These are phyloP conservation scores for Drosophila pectinifera DNA, from an alignment of 1,140 invertebrate genomes.

Conservation along the genomic window DNA sequence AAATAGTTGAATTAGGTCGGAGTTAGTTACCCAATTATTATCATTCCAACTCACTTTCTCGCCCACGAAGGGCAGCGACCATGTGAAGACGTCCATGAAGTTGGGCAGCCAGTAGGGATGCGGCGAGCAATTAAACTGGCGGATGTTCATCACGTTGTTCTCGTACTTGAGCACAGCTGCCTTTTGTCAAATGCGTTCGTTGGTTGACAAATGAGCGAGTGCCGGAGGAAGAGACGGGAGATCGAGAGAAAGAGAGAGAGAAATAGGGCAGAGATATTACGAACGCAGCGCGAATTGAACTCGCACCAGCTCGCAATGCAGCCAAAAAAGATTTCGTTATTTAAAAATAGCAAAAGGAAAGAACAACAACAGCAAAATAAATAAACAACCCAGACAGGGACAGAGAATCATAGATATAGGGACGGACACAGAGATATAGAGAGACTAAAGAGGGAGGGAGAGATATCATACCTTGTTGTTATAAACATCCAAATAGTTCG, in stretches of 20 bases:
- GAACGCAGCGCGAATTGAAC: conserved; percentile 45
- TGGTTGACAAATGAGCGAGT: conserved; percentile 62
- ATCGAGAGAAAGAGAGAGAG: conserved; percentile 20
- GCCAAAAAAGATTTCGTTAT: conserved; percentile 60
- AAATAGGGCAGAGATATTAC: conserved; percentile 47
- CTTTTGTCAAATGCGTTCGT: conserved; percentile 86
- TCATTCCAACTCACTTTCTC: conserved; percentile 98
- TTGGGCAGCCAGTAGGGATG: conserved; percentile 99
- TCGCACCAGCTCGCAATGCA: conserved; percentile 59
- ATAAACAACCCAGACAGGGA: conserved; percentile 57
- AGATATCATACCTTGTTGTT: conserved; percentile 96
- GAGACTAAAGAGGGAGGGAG: conserved; percentile 28
- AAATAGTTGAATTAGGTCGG: no score
- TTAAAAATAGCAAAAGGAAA: conserved; percentile 67
- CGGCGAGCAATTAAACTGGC: conserved; percentile 99
- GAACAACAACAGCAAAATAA: conserved; percentile 47
- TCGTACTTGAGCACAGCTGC: conserved; percentile 99
- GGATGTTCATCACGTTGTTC: conserved; percentile 99
- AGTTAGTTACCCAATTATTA: no score
- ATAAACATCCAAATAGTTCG: conserved; percentile 99
- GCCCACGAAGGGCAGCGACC: conserved; percentile 99
- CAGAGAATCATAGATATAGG: conserved; percentile 4
- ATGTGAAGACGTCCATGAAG: conserved; percentile 99
- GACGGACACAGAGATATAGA: conserved; percentile 14
- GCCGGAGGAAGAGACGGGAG: conserved; percentile 31